A percentile compares a stretch with the other conserved stretches of the same genome.
phyloP scores from a whole-genome alignment of 2,888 invertebrate genomes.

The Amaurobius ferox region DNA sequence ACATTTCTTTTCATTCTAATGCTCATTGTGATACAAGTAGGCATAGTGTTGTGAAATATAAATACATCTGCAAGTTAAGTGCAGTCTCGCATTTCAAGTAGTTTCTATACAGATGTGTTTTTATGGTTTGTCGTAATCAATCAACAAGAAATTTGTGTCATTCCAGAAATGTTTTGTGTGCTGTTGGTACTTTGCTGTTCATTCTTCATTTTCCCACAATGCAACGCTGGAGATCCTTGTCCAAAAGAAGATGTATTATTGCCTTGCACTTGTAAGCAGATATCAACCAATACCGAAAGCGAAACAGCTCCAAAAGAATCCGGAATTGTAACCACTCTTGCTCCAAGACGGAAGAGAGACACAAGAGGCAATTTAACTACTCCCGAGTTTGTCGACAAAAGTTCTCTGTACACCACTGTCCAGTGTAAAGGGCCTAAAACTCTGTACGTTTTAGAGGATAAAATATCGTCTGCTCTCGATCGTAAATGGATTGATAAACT shows the following conservation, averaged over 20 bases:
- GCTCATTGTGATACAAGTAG: too few species aligned
- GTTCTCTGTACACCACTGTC: neutral
- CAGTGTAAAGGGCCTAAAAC: conserved; percentile 6
- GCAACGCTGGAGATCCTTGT: conserved; percentile 28
- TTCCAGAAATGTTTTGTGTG: too few species aligned
- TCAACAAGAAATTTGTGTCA: too few species aligned
- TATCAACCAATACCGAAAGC: neutral
- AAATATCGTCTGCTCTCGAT: conserved; percentile 17
- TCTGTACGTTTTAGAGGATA: neutral
- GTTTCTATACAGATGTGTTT: too few species aligned
- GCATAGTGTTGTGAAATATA: too few species aligned
- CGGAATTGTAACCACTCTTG: neutral
- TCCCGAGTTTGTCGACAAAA: neutral
- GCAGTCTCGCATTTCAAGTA: too few species aligned
- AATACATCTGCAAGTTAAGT: too few species aligned
- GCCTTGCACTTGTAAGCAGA: conserved; percentile 31
- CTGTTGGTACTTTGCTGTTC: neutral
- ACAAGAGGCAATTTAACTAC: neutral
- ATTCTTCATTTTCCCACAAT: neutral
- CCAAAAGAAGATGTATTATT: conserved; percentile 4
- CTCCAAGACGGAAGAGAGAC: too few species aligned
- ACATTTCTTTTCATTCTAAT: too few species aligned
- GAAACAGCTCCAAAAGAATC: too few species aligned
- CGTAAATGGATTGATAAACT: conserved; percentile 45
- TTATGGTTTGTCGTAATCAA: too few species aligned